A percentile compares a stretch with the other conserved stretches of the same genome.
Conservation (phyloP, 2,888 invertebrate species). For the Apeira syringaria region DNA sequence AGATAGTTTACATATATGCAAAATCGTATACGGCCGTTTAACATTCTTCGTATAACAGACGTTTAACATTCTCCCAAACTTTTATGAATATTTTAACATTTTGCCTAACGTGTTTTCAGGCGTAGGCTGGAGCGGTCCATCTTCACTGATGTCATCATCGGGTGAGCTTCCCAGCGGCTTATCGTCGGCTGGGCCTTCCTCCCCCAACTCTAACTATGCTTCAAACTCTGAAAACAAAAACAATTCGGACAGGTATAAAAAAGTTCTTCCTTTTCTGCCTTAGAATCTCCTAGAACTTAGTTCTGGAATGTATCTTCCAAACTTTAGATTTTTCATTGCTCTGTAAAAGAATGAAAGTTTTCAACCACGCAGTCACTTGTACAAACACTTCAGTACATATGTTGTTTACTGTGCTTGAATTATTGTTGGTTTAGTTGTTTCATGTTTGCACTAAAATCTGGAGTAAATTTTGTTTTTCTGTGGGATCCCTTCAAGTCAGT, state of each 20-base stretch:
- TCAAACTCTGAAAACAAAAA: constrained; percentile 60
- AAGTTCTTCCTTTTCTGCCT: too few species aligned
- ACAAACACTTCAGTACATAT: constrained; percentile 16
- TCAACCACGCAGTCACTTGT: constrained; percentile 13
- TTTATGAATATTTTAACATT: too few species aligned
- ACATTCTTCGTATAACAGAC: too few species aligned
- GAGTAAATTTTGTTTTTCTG: background rate
- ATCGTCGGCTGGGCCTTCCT: constrained; percentile 91
- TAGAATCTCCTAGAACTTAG: background rate
- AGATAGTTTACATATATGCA: too few species aligned
- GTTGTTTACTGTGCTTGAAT: constrained; percentile 19
- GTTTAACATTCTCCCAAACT: too few species aligned
- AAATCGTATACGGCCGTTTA: too few species aligned
- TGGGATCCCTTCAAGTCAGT: background rate
- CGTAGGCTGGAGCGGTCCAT: constrained; percentile 93
- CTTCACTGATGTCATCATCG: constrained; percentile 87
- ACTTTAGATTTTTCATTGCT: constrained; percentile 11
- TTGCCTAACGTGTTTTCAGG: constrained; percentile 46
- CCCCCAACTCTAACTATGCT: constrained; percentile 87
- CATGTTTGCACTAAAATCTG: constrained; percentile 3
- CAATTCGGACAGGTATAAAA: constrained; percentile 60
- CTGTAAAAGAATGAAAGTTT: background rate
- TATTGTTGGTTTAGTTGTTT: constrained; percentile 14
- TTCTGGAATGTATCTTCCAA: constrained; percentile 35
- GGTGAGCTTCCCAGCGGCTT: constrained; percentile 81